These are phyloP conservation scores for Parasteatoda tepidariorum DNA, from an alignment of 1,140 invertebrate genomes.

Conservation along the genomic window DNA sequence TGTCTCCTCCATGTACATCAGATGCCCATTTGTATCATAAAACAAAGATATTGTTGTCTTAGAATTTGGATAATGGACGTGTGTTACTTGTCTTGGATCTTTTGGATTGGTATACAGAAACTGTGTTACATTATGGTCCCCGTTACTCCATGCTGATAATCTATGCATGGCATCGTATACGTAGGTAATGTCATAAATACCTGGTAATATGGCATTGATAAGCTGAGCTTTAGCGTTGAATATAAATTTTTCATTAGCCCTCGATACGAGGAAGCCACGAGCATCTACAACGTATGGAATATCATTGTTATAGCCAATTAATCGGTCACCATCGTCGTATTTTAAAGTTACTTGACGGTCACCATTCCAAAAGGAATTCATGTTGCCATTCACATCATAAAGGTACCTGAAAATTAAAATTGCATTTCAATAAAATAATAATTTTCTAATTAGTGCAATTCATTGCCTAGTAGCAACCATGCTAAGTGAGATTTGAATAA, in stretches of 20 bases:
- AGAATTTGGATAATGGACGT: conserved; percentile 90
- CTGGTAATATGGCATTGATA: conserved; percentile 76
- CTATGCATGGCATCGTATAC: conserved; percentile 92
- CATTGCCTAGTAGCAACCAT: too few species aligned
- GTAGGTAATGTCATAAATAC: conserved; percentile 88
- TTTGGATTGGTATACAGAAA: conserved; percentile 96
- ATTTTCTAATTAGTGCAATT: too few species aligned
- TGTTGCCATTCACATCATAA: conserved; percentile 96
- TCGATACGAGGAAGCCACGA: conserved; percentile 88
- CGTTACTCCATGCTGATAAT: conserved; percentile 86
- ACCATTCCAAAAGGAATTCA: conserved; percentile 67
- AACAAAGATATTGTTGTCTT: conserved; percentile 85
- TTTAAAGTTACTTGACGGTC: conserved; percentile 80
- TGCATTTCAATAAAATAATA: too few species aligned
- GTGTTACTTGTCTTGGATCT: conserved; percentile 79
- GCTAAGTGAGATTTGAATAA: too few species aligned
- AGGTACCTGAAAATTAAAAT: conserved; percentile 88
- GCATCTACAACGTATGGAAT: conserved; percentile 82
- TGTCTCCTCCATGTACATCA: conserved; percentile 89
- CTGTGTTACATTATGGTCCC: conserved; percentile 92
- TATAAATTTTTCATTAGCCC: conserved; percentile 92
- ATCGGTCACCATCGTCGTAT: conserved; percentile 82
- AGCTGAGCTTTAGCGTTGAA: conserved; percentile 93
- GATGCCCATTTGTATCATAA: conserved; percentile 89
- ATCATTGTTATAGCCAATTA: conserved; percentile 60